Conservation (phyloP, 2,113 vertebrate species). For the Colius striatus region DNA sequence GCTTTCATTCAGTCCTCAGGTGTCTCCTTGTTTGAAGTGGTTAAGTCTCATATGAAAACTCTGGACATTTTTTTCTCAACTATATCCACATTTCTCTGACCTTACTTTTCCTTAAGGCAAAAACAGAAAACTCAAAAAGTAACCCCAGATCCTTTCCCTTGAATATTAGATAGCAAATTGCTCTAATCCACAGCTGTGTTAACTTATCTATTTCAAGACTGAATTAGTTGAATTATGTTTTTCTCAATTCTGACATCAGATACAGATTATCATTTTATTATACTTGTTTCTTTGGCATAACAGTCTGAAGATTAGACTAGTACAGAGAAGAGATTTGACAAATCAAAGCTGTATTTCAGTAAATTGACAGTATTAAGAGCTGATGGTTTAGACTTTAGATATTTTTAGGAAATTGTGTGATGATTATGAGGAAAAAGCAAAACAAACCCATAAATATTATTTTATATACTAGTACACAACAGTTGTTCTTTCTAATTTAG, state of each 20-base stretch:
- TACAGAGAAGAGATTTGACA: not conserved
- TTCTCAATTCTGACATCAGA: not conserved
- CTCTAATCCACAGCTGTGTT: not conserved
- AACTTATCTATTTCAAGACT: not conserved
- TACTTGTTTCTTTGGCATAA: not conserved
- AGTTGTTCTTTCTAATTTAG: not conserved
- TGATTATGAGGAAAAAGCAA: not conserved
- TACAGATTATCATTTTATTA: not conserved
- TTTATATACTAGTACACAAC: not conserved
- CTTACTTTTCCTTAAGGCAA: not conserved
- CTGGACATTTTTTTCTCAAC: not conserved
- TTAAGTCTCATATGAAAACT: conserved; percentile 35
- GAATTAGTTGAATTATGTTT: not conserved
- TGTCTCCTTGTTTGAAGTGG: not conserved
- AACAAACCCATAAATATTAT: not conserved
- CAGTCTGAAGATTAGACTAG: not conserved
- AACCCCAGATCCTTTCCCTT: not conserved
- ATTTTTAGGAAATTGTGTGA: not conserved
- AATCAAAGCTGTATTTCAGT: not conserved
- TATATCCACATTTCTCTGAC: not conserved
- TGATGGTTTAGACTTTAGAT: not conserved
- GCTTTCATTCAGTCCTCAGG: too few species aligned
- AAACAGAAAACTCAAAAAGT: not conserved
- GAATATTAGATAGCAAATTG: not conserved
- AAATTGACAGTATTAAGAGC: not conserved